Evolutionary conservation across 2,888 invertebrate species (phyloP).

Genomic region (Philopedon plagiatum): DNA sequence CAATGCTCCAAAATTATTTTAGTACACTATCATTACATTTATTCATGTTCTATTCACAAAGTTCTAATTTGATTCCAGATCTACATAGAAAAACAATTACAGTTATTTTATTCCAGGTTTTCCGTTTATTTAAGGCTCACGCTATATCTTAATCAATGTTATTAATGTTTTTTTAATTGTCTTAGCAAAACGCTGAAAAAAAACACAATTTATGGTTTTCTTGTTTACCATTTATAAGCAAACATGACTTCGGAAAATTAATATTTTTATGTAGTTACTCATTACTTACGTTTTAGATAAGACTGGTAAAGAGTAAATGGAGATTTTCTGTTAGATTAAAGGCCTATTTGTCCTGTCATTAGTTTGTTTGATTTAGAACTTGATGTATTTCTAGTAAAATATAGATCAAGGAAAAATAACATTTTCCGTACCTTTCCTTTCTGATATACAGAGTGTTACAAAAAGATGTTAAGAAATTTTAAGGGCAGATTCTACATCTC

Average conservation of each 20-base stretch:
- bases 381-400: too few species aligned
- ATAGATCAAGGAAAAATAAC: too few species aligned
- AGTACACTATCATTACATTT: not conserved
- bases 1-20: not conserved
- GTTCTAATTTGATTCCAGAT: not conserved
- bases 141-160: conserved; percentile 40
- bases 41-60: not conserved
- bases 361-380: not conserved
- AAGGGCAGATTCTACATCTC: too few species aligned
- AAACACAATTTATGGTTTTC: conserved; percentile 22
- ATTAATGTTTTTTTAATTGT: conserved; percentile 42
- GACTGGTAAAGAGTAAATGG: not conserved
- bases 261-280: conserved; percentile 9
- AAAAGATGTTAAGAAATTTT: too few species aligned
- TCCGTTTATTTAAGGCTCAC: conserved; percentile 2
- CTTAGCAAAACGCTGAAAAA: conserved; percentile 11
- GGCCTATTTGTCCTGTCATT: not conserved
- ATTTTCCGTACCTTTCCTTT: too few species aligned
- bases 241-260: conserved; percentile 17
- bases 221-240: not conserved
- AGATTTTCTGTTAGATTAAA: conserved; percentile 8
- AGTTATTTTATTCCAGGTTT: conserved; percentile 1
- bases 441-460: too few species aligned
- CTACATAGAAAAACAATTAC: conserved; percentile 10
- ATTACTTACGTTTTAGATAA: conserved; percentile 29